phyloP scores from a whole-genome alignment of 2,888 invertebrate species.

The Ypsolopha scabrella region DNA sequence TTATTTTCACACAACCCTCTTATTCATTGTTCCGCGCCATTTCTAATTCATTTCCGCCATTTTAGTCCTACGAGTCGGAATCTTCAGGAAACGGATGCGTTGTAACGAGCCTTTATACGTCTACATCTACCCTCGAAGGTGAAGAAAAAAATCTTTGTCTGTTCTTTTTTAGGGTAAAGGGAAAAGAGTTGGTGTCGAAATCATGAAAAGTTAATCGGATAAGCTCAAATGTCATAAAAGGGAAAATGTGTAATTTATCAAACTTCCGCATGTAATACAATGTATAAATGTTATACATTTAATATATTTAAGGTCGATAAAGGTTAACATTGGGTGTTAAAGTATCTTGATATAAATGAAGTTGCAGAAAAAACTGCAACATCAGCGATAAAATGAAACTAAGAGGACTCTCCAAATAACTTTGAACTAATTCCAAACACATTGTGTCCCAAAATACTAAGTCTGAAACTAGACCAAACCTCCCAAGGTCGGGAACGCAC shows the following conservation, averaged over 20 bases:
- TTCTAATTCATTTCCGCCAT: conserved; percentile 46
- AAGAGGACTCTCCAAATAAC: not conserved
- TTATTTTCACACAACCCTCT: conserved; percentile 8
- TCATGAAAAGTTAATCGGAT: not conserved
- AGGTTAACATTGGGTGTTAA: no score
- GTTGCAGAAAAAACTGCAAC: no score
- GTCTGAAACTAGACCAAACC: conserved; percentile 49
- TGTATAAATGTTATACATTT: no score
- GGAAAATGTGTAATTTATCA: not conserved
- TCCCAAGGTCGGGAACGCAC: conserved; percentile 50
- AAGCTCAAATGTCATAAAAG: not conserved
- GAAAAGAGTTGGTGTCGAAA: no score
- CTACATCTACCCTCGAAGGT: not conserved
- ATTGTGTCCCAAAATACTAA: not conserved
- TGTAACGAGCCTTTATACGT: conserved; percentile 35
- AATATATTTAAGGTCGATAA: no score
- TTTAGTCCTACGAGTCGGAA: conserved; percentile 49
- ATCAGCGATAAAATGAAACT: no score
- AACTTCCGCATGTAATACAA: not conserved
- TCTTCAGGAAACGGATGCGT: conserved; percentile 35
- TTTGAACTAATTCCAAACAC: not conserved
- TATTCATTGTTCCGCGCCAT: conserved; percentile 26
- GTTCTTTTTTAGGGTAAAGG: not conserved
- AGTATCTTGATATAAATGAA: no score
- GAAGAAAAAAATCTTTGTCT: not conserved